phyloP scores from a whole-genome alignment of 2,797 vertebrate species.

The Falco concolor region DNA sequence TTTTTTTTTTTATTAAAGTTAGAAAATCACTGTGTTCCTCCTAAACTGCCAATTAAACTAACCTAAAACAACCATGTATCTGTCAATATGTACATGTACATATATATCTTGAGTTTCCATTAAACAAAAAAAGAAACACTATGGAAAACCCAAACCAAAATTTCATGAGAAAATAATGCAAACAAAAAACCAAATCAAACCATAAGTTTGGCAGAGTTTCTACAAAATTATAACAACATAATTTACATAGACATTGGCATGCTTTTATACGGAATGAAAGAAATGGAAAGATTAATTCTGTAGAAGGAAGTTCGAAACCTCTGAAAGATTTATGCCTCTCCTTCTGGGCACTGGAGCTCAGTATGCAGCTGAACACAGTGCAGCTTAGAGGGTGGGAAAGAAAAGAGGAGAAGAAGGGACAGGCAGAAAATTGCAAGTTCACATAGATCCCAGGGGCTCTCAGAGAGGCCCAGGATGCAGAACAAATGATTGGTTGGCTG shows the following conservation, averaged over 20 bases:
- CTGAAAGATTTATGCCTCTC: background rate
- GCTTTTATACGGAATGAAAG: background rate
- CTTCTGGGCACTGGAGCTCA: background rate
- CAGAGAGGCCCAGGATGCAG: background rate
- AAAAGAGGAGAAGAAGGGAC: background rate
- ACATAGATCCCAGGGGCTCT: background rate
- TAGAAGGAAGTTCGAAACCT: background rate
- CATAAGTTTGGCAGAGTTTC: background rate
- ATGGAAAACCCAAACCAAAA: fast-evolving
- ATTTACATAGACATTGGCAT: background rate
- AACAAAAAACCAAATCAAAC: background rate
- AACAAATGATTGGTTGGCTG: background rate
- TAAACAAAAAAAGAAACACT: background rate
- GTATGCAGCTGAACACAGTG: background rate
- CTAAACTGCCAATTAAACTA: background rate
- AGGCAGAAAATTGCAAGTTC: background rate
- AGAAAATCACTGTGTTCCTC: background rate
- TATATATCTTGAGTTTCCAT: background rate
- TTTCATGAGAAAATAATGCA: background rate
- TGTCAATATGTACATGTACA: background rate
- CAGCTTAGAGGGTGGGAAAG: fast-evolving
- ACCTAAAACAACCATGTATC: background rate
- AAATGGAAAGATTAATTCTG: background rate
- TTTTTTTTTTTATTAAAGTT: background rate
- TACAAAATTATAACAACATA: background rate